Evolutionary conservation across 2,888 invertebrate species (phyloP).

Genomic region (Trachelus stipa): DNA sequence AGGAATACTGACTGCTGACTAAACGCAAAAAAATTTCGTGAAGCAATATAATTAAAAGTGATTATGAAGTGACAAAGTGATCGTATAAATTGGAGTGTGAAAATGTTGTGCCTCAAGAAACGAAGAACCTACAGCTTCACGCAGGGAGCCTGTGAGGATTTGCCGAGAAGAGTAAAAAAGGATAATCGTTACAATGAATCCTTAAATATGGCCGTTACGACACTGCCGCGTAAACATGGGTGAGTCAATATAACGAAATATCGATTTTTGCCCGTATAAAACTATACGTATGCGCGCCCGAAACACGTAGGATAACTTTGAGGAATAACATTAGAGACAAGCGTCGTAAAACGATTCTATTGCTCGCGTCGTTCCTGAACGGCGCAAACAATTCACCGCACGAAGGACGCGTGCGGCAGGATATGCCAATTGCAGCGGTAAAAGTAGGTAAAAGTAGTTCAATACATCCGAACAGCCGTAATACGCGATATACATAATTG

Average conservation of each 20-base stretch:
- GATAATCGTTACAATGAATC: slow-evolving; percentile 45
- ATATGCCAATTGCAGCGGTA: not conserved
- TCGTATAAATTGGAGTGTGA: slow-evolving; percentile 12
- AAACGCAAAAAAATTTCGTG: too few relatives aligned
- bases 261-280: too few relatives aligned
- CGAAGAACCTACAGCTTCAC: slow-evolving; percentile 58
- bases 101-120: slow-evolving; percentile 57
- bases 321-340: too few relatives aligned
- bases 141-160: slow-evolving; percentile 49
- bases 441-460: slow-evolving; percentile 22
- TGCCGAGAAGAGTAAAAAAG: slow-evolving; percentile 41
- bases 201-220: slow-evolving; percentile 50
- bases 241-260: slow-evolving; percentile 32
- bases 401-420: slow-evolving; percentile 23
- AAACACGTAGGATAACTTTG: too few relatives aligned
- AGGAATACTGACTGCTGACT: too few relatives aligned
- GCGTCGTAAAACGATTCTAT: not conserved
- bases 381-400: slow-evolving; percentile 22
- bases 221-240: slow-evolving; percentile 53
- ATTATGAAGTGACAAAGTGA: not conserved
- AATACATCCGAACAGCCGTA: slow-evolving; percentile 8
- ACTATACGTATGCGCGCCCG: too few relatives aligned
- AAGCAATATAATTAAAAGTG: not conserved
- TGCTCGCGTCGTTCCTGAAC: not conserved
- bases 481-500: slow-evolving; percentile 1